Conservation (phyloP, 2,113 vertebrate genomes). For the Notarius lentiginosus region DNA sequence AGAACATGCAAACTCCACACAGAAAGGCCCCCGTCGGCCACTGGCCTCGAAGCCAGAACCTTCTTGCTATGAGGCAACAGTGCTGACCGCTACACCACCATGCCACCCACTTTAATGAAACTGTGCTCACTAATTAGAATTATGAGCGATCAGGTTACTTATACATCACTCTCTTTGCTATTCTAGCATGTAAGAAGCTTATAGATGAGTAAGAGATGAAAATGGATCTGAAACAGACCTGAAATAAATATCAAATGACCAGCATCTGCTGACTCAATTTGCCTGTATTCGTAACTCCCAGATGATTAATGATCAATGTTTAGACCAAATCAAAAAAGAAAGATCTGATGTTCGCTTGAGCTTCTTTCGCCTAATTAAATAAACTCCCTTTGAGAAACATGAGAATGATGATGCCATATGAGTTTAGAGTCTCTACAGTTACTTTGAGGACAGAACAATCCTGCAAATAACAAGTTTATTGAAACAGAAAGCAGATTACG, state of each 20-base stretch:
- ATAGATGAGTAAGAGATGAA: neutral
- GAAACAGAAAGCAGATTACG: neutral
- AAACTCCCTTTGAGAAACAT: neutral
- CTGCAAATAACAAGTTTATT: neutral
- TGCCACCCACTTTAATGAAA: neutral
- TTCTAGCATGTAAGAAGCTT: neutral
- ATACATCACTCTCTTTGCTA: neutral
- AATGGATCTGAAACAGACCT: neutral
- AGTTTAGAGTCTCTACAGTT: neutral
- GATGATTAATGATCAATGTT: neutral
- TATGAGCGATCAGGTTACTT: neutral
- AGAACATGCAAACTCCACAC: too few relatives aligned
- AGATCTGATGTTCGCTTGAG: neutral
- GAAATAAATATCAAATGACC: constrained; percentile 24
- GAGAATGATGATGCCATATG: neutral
- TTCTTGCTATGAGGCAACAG: too few relatives aligned
- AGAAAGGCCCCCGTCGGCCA: too few relatives aligned
- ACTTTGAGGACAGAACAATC: neutral
- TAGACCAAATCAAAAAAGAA: neutral
- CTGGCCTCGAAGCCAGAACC: too few relatives aligned
- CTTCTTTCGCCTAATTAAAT: neutral
- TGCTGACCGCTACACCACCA: too few relatives aligned
- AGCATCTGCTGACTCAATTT: neutral
- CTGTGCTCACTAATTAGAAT: neutral
- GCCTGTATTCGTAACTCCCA: constrained; percentile 1